Base-by-base conservation (phyloP, 2,888 invertebrate species). In the Napeogenes sylphis region DNA sequence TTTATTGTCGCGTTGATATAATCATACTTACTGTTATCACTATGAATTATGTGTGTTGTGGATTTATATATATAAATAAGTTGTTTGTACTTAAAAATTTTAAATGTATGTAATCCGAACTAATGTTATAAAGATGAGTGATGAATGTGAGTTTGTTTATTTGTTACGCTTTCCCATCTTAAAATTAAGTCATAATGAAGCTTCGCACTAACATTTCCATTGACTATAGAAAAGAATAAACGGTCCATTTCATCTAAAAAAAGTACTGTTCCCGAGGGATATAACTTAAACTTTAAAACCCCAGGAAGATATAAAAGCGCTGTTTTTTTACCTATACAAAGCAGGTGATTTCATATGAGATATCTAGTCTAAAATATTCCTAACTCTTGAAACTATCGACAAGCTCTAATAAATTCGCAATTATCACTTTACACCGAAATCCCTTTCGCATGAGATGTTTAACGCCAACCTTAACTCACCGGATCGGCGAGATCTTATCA, bases 11-110 rank as follows among this genome's bases (percentile, higher is more conserved):
- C 59, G 75, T 53, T 67, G 67, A 66, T 65, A 62, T 67, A 62
- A 64, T 62, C 71, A 65, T 70, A 69, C 71, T 65, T 70, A 69
- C 70, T 65, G 68, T 66, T 59, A 61, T 55, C 58, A 63, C 55
- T 61, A 58, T 56, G 10, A 42, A 10, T 10, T 60, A 57, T 61
- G 56, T 42, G 45, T 53, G 55, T 51, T 47, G 46, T 38, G 55
- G 45, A 42, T 42, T 45, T 32, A 59, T 59, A 56, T 38, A 58
- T 59, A 63, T 58, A 56, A 62, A 61, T 45, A 62, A 35, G 14
- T 55, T 57, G 54, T 54, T 57, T 14, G 33, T 63, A 21, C 21
- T 21, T 21, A 21, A 21, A 21, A 21, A 21, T 21, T 21, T 21
- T 21, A 21, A 21, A 21, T 21, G 21, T 21, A 21, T 21, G 0